Conservation (phyloP, 2,888 invertebrate species). For the Platycnemis pennipes region DNA sequence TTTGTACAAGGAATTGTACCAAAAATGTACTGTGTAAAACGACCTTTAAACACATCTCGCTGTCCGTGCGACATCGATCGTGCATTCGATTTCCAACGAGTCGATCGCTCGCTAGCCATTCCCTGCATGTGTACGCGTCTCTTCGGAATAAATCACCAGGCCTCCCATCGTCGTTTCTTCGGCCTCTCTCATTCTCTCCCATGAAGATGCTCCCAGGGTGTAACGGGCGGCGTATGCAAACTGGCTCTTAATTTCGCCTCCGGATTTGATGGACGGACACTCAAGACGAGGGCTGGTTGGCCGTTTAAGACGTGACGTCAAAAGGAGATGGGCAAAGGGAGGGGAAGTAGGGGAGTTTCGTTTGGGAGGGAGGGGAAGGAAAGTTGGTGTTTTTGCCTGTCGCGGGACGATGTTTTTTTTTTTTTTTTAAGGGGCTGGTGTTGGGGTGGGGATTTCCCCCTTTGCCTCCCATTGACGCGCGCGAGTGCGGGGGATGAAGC, state of each 20-base stretch:
- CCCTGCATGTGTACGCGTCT: too few species aligned
- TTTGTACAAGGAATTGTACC: too few species aligned
- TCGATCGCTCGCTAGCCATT: too few species aligned
- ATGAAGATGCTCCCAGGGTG: neutral
- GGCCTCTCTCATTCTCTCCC: neutral
- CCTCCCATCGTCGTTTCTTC: too few species aligned
- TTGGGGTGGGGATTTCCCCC: too few species aligned
- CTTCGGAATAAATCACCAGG: too few species aligned
- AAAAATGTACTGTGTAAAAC: too few species aligned
- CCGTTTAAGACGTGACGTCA: conserved; percentile 28
- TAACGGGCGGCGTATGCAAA: neutral
- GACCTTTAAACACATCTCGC: too few species aligned
- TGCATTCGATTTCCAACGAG: too few species aligned
- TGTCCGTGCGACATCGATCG: too few species aligned
- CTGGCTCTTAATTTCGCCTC: neutral
- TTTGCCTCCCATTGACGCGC: neutral
- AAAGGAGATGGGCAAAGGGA: neutral
- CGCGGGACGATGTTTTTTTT: neutral
- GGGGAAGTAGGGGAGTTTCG: neutral
- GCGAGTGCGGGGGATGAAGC: neutral
- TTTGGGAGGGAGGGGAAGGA: neutral
- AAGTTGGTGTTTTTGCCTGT: neutral
- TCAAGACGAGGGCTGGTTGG: neutral
- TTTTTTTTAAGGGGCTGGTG: too few species aligned
- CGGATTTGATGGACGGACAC: neutral